Evolutionary conservation across 2,113 vertebrate genomes (phyloP), one percentile per base, ranked within the genome.

Genomic region (Drymodes brunneopygia): DNA sequence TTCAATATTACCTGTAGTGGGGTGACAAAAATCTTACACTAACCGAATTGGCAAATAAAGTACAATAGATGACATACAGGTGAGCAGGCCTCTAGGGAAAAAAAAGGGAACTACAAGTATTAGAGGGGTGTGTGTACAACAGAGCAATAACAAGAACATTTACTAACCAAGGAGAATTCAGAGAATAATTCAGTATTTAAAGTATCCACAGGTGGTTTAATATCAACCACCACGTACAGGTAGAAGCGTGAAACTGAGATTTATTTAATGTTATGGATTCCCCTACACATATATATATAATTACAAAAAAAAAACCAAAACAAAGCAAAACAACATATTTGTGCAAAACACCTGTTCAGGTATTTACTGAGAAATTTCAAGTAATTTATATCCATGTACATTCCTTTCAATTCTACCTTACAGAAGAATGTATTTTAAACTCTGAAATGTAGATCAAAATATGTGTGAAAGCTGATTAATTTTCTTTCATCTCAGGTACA

Each of bases 101-200:
- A 54, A 22, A 42, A 35, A 47, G 12, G 5, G 24, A 33, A n/a
- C 0, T 0, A 4, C 1, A 57, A 40, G 4, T 81, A 29, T 53
- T 6, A n/a, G 14, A 47, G 6, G 2, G 4, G 1, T 28, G 10
- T 33, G 10, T 12, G 27, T 45, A 33, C 23, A 78, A 36, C 25
- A 64, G 16, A 45, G 6, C 16, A 81, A 24, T 42, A 72, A 58
- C 28, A 62, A 75, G 28, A 45, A 48, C 6, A 42, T 88, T 36
- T 36, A 48, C 10, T 17, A 72, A 35, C 5, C 2, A 64, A 72
- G 24, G 17, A 66, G 12, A 86, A 75, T 50, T 50, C 51, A 66
- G 44, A 75, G 16, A 31, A 47, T 42, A 3, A 60, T 47, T 77
- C 35, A 9, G 23, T 66, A 38, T 77, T 84, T 44, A 28, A 73